phyloP scores from a whole-genome alignment of 2,113 vertebrate species.

The Pomatorhinus ruficollis region DNA sequence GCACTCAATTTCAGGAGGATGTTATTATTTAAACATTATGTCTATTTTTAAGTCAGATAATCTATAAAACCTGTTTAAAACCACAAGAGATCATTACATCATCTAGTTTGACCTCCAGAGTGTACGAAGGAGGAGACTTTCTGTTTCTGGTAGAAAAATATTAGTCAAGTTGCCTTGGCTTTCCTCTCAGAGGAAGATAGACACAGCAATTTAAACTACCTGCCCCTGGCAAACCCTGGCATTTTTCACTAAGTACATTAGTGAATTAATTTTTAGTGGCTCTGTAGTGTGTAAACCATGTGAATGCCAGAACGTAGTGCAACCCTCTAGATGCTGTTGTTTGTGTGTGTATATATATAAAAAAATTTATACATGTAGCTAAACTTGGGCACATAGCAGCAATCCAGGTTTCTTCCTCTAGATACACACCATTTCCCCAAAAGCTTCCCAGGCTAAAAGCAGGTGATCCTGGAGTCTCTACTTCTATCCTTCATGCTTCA shows the following conservation, averaged over 20 bases:
- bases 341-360: neutral
- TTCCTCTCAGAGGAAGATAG: neutral
- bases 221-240: neutral
- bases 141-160: neutral
- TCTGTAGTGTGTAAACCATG: neutral
- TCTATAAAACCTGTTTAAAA: conserved; percentile 26
- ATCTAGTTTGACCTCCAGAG: neutral
- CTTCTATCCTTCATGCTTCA: neutral
- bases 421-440: neutral
- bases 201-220: neutral
- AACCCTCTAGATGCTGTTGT: neutral
- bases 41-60: conserved; percentile 25
- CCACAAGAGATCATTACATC: neutral
- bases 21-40: neutral
- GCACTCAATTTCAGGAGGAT: neutral
- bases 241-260: neutral
- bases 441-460: neutral
- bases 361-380: too few relatives aligned
- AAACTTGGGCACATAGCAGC: neutral
- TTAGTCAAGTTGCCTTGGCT: neutral
- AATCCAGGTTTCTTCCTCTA: neutral
- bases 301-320: neutral
- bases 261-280: neutral
- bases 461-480: neutral
- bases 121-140: neutral